Percentiles rank a stretch among this genome's conserved stretches.
These are phyloP conservation scores for Parnassius apollo DNA, from an alignment of 2,888 invertebrate species.

Conservation along the genomic window DNA sequence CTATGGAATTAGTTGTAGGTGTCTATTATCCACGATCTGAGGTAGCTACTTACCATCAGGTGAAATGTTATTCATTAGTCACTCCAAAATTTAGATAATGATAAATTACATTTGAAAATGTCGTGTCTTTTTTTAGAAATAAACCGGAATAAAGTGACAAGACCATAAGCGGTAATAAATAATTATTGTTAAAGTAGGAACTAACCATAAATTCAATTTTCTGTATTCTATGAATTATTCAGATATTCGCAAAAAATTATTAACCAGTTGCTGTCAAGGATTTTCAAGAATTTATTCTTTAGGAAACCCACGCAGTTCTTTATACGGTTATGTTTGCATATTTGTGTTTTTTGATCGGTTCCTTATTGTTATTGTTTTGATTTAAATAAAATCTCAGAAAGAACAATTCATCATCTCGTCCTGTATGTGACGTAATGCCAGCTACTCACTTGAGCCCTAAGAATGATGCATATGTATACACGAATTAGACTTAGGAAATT, in stretches of 20 bases:
- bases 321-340: neutral
- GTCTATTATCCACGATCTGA: no score
- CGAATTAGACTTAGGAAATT: no score
- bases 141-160: conserved; percentile 27
- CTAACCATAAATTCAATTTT: conserved; percentile 37
- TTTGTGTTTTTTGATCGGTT: neutral
- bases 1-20: no score
- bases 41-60: no score
- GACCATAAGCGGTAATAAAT: conserved; percentile 32
- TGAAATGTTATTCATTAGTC: no score
- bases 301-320: conserved; percentile 8
- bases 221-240: conserved; percentile 41
- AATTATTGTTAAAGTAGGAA: conserved; percentile 42
- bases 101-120: conserved; percentile 10
- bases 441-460: no score
- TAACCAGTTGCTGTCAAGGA: conserved; percentile 25
- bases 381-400: neutral
- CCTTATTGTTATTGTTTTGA: conserved; percentile 4
- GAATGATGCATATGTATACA: no score
- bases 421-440: no score
- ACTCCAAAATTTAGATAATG: no score
- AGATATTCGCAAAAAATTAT: conserved; percentile 25
- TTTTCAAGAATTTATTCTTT: conserved; percentile 13
- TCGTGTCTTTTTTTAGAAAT: neutral
- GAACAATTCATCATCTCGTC: no score